Evolutionary conservation across 1,140 invertebrate genomes (phyloP).

Genomic region (Drosophila elegans): DNA sequence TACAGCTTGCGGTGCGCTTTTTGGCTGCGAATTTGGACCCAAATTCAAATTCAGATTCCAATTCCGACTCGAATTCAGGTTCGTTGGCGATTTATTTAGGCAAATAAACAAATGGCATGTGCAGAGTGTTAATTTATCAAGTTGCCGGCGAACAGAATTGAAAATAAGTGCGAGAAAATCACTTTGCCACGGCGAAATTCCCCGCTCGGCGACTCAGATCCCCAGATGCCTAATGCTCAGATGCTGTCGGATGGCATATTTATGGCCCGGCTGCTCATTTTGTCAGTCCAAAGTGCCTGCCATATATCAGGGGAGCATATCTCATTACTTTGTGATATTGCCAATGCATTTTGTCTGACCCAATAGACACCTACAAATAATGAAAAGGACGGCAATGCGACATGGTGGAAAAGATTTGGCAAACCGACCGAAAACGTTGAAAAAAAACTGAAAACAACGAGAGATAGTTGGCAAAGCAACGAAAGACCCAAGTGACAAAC

Average conservation of each 20-base stretch:
- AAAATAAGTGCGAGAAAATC: conserved; percentile 78
- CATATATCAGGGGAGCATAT: conserved; percentile 75
- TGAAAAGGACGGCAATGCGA: conserved; percentile 40
- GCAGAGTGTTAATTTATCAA: conserved; percentile 81
- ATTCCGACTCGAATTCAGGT: conserved; percentile 54
- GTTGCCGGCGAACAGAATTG: conserved; percentile 55
- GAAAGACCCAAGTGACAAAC: conserved; percentile 44
- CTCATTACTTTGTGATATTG: conserved; percentile 69
- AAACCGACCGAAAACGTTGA: conserved; percentile 13
- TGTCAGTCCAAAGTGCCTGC: conserved; percentile 74
- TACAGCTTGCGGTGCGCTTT: conserved; percentile 53
- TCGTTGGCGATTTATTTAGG: conserved; percentile 72
- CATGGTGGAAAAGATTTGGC: conserved; percentile 42
- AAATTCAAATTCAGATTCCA: conserved; percentile 54
- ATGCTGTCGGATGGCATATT: conserved; percentile 56
- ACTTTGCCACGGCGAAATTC: conserved; percentile 62
- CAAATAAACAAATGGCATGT: conserved; percentile 83
- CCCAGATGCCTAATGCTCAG: conserved; percentile 26
- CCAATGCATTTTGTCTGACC: conserved; percentile 68
- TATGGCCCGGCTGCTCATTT: conserved; percentile 67
- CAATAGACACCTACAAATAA: conserved; percentile 57
- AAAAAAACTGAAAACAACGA: conserved; percentile 7
- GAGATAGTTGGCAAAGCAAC: conserved; percentile 1
- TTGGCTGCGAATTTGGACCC: conserved; percentile 55
- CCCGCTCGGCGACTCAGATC: conserved; percentile 7